phyloP scores from a whole-genome alignment of 2,888 invertebrate species.

The Lasioglossum zephyrum region DNA sequence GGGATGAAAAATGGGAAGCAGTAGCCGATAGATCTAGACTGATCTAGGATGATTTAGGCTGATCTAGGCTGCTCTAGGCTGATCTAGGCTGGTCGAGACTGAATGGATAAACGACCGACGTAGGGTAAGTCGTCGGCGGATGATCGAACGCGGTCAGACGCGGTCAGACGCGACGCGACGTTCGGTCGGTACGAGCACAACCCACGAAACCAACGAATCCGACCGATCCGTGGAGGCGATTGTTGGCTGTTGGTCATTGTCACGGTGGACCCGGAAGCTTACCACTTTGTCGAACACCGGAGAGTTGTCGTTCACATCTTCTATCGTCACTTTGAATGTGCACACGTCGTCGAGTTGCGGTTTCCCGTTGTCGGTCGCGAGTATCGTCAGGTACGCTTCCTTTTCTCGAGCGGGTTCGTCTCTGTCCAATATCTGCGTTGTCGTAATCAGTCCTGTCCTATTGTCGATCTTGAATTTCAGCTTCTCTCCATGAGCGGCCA shows the following conservation, averaged over 20 bases:
- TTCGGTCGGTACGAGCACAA: neutral
- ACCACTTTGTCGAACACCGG: constrained; percentile 93
- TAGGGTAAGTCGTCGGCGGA: neutral
- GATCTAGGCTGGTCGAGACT: neutral
- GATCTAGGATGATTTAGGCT: neutral
- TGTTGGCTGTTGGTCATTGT: constrained; percentile 5
- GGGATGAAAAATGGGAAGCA: neutral
- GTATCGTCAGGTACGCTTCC: constrained; percentile 93
- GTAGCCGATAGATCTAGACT: neutral
- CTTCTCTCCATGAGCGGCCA: constrained; percentile 90
- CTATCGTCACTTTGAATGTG: constrained; percentile 95
- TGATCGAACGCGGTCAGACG: neutral
- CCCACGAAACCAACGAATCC: neutral
- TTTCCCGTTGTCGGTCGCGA: constrained; percentile 96
- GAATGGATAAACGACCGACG: neutral
- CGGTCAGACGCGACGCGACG: neutral
- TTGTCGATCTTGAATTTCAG: constrained; percentile 92
- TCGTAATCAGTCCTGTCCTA: constrained; percentile 90
- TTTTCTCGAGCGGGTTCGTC: constrained; percentile 95
- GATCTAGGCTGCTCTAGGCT: neutral
- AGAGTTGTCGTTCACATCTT: constrained; percentile 96
- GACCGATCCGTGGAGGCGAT: neutral
- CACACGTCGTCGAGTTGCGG: constrained; percentile 96
- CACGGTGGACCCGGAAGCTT: constrained; percentile 51
- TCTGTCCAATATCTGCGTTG: constrained; percentile 93